Conservation (phyloP, 2,113 vertebrate species). For the Oreochromis aureus region DNA sequence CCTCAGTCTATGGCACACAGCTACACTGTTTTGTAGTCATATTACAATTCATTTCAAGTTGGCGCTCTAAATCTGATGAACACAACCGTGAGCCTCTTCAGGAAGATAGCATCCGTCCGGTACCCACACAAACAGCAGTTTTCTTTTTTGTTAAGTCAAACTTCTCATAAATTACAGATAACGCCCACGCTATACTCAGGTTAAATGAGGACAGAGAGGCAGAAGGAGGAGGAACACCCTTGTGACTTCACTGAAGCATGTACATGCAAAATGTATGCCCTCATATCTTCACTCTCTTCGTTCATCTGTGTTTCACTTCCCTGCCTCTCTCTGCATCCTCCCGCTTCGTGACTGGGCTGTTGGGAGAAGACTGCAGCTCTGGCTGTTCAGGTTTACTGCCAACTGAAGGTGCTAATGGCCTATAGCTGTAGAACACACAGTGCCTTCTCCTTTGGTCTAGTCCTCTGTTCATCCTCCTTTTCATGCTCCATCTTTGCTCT, state of each 20-base stretch:
- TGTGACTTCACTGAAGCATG: neutral
- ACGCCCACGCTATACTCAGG: neutral
- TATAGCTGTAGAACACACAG: constrained; percentile 15
- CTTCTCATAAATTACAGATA: neutral
- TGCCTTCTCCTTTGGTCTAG: neutral
- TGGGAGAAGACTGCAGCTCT: neutral
- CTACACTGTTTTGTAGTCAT: neutral
- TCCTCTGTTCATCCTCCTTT: neutral
- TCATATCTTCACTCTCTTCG: neutral
- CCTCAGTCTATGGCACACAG: neutral
- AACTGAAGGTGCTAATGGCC: constrained; percentile 46
- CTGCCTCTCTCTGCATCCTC: neutral
- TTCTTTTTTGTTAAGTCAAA: neutral
- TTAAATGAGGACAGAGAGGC: constrained; percentile 16
- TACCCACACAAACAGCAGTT: neutral
- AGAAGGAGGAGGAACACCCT: neutral
- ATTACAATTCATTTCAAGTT: neutral
- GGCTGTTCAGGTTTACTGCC: neutral
- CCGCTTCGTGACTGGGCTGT: constrained; percentile 26
- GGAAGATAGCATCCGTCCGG: neutral
- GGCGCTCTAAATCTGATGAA: neutral
- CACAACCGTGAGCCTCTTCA: neutral
- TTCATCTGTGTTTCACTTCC: neutral
- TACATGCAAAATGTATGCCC: constrained; percentile 33
- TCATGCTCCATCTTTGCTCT: neutral